Base-by-base conservation (phyloP, 2,113 vertebrate species). In the Syrrhaptes paradoxus region DNA sequence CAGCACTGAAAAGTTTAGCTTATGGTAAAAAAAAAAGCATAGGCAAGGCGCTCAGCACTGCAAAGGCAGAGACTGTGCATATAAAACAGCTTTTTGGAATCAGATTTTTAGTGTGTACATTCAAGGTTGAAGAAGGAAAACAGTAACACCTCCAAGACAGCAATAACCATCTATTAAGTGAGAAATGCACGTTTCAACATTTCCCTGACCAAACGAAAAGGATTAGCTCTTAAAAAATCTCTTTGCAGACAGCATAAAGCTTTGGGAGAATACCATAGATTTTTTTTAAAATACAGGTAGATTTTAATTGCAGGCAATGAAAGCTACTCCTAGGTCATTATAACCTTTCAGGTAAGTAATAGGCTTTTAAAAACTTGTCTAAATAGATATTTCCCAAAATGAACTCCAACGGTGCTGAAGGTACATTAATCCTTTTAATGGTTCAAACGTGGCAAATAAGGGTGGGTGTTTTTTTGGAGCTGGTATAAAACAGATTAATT, bases 291-390 rank as follows among this genome's bases (percentile, higher is more conserved):
- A 46, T 55, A 24, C 7, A 36, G 41, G 15, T 24, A 46, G 31
- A 26, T 88, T 89, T 94, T 90, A 96, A 85, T 46, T 52, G 34
- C 72, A 66, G 65, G 51, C n/a, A 62, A 45, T 74, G 73, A 95
- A 85, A 96, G 34, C 79, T 72, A 29, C 65, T 94, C 41, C 31
- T 32, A n/a, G 65, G 79, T 83, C 91, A 90, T 76, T 84, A 59
- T 43, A 92, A 78, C 36, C 73, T 87, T 81, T 81, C 63, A 79
- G 38, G n/a, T 84, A 81, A 74, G 41, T 58, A 90, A 70, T 13
- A 46, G 28, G 48, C 68, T 84, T 95, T 90, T 57, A 85, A 80
- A 89, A 94, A 89, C 6, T 49, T 71, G 7, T 70, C 48, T 85
- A 74, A 88, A 74, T 61, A 85, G 34, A 0, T 75, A 32, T 71